Conservation (phyloP, 92 coral and sea anemone genomes). For the Galaxea fascicularis region DNA sequence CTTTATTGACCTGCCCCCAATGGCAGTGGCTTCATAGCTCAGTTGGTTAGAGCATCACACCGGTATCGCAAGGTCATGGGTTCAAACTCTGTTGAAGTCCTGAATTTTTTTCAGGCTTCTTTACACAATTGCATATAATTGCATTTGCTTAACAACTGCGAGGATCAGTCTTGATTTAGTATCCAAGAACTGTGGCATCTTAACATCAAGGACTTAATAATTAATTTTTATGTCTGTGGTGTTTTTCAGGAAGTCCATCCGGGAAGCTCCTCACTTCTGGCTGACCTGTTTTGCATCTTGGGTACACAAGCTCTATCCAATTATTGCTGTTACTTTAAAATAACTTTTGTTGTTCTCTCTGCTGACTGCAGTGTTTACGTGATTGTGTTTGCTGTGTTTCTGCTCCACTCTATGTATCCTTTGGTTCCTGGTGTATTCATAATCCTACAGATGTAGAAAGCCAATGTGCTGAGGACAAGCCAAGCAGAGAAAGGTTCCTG, state of each 20-base stretch:
- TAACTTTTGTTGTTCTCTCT: constrained; percentile 42
- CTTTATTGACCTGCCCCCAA: too few species aligned
- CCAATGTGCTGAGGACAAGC: constrained; percentile 92
- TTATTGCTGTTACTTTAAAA: constrained; percentile 56
- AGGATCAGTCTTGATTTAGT: too few species aligned
- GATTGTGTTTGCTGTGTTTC: constrained; percentile 76
- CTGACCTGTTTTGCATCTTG: constrained; percentile 97
- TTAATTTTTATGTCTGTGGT: not conserved
- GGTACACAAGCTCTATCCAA: constrained; percentile 90
- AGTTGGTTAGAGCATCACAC: too few species aligned
- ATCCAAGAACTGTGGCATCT: too few species aligned
- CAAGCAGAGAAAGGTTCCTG: constrained; percentile 84
- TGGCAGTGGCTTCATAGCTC: too few species aligned
- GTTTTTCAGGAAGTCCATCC: constrained; percentile 74
- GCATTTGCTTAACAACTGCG: too few species aligned
- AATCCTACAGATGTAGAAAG: constrained; percentile 97
- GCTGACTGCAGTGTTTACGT: constrained; percentile 63
- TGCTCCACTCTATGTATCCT: constrained; percentile 72
- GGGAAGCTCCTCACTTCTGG: constrained; percentile 81
- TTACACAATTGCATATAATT: too few species aligned
- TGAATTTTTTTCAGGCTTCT: too few species aligned
- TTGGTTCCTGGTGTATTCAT: constrained; percentile 72
- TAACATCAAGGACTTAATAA: too few species aligned
- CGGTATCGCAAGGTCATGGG: too few species aligned
- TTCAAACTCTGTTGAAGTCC: too few species aligned